phyloP scores from a whole-genome alignment of 2,113 vertebrate genomes.

The Tyrannus savana region DNA sequence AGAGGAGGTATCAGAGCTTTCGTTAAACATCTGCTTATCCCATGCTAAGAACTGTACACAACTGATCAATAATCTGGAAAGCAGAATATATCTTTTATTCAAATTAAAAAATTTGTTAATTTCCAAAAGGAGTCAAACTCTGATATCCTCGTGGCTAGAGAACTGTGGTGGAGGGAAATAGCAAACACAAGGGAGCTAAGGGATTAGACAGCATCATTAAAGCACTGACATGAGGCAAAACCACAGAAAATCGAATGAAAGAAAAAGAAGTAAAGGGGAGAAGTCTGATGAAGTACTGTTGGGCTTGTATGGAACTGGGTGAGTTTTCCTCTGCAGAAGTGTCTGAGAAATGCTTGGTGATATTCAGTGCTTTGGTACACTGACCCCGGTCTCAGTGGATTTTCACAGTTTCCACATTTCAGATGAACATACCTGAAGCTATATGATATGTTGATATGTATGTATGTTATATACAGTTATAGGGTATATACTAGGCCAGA shows the following conservation, averaged over 20 bases:
- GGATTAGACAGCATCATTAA: not conserved
- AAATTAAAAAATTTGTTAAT: not conserved
- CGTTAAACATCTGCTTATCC: not conserved
- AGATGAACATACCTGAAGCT: not conserved
- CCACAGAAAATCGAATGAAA: not conserved
- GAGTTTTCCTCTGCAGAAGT: not conserved
- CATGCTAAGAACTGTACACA: not conserved
- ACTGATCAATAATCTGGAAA: not conserved
- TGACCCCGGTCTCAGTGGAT: not conserved
- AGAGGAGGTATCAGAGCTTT: not conserved
- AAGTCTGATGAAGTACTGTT: not conserved
- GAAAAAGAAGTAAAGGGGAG: not conserved
- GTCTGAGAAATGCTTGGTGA: not conserved
- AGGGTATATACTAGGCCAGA: not conserved
- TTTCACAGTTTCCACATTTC: not conserved
- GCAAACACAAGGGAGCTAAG: not conserved
- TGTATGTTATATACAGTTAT: not conserved
- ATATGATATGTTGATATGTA: not conserved
- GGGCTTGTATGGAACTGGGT: not conserved
- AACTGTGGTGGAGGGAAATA: not conserved
- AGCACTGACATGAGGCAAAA: not conserved
- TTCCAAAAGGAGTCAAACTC: not conserved
- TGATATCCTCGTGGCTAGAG: not conserved
- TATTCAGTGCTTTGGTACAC: rapidly evolving
- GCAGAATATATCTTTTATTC: not conserved